phyloP scores from a whole-genome alignment of 2,113 vertebrate species.

The Hippolais icterina region DNA sequence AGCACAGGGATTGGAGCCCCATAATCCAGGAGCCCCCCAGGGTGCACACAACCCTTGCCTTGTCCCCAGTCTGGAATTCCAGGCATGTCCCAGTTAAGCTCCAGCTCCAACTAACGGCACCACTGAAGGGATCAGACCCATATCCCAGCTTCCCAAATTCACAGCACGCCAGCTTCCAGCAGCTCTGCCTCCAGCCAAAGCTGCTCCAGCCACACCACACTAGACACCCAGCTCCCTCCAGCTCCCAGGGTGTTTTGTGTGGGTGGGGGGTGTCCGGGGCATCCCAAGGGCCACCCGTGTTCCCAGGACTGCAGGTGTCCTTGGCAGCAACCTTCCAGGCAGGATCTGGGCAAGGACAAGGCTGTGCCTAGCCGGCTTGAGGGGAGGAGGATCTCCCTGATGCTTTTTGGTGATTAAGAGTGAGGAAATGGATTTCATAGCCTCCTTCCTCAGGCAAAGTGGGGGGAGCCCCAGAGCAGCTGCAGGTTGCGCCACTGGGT shows the following conservation, averaged over 20 bases:
- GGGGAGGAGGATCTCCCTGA: too few relatives aligned
- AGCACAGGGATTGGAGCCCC: background rate
- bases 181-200: background rate
- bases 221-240: background rate
- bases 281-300: background rate
- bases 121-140: background rate
- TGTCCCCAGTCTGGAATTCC: background rate
- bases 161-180: too few relatives aligned
- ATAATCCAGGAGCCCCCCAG: background rate
- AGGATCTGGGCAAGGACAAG: background rate
- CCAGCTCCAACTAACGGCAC: background rate
- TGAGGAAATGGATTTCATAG: fast-evolving
- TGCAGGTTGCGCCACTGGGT: fast-evolving
- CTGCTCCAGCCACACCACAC: background rate
- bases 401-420: background rate
- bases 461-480: background rate
- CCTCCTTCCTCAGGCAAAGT: background rate
- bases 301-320: background rate
- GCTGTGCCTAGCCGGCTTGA: fast-evolving
- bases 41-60: background rate
- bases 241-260: background rate
- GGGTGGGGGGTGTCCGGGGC: too few relatives aligned
- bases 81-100: background rate
- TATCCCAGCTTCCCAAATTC: background rate
- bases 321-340: background rate